Evolutionary conservation across 2,888 invertebrate species (phyloP).

Genomic region (Actias luna): DNA sequence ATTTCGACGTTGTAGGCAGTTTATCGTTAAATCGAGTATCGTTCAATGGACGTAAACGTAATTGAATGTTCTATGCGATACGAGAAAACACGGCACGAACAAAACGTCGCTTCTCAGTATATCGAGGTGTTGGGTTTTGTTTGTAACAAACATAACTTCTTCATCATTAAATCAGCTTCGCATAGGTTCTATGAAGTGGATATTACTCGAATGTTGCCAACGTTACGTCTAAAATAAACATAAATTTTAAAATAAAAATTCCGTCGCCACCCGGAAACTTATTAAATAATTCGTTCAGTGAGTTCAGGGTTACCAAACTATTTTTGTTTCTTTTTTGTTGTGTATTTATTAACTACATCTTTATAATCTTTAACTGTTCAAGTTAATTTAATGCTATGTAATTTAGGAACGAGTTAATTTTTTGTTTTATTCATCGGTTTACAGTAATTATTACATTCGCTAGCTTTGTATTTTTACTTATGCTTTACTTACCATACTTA

Average conservation of each 20-base stretch:
- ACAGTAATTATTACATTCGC: too few relatives aligned
- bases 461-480: too few relatives aligned
- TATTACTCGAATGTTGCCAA: slow-evolving; percentile 2
- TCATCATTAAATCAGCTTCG: slow-evolving; percentile 4
- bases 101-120: not conserved
- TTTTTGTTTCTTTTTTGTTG: not conserved
- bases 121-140: not conserved
- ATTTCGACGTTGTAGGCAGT: too few relatives aligned
- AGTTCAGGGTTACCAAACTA: not conserved
- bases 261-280: not conserved
- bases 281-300: not conserved
- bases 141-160: slow-evolving; percentile 7
- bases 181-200: slow-evolving; percentile 5
- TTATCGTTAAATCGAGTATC: too few relatives aligned
- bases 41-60: too few relatives aligned
- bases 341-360: too few relatives aligned
- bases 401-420: too few relatives aligned
- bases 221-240: not conserved
- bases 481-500: too few relatives aligned
- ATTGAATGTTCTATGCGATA: not conserved
- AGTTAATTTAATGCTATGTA: too few relatives aligned
- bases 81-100: slow-evolving; percentile 9
- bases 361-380: too few relatives aligned
- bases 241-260: not conserved
- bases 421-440: too few relatives aligned